Evolutionary conservation across 2,888 invertebrate species (phyloP), one percentile per base, ranked within the genome.

Genomic region (Teleogryllus oceanicus): DNA sequence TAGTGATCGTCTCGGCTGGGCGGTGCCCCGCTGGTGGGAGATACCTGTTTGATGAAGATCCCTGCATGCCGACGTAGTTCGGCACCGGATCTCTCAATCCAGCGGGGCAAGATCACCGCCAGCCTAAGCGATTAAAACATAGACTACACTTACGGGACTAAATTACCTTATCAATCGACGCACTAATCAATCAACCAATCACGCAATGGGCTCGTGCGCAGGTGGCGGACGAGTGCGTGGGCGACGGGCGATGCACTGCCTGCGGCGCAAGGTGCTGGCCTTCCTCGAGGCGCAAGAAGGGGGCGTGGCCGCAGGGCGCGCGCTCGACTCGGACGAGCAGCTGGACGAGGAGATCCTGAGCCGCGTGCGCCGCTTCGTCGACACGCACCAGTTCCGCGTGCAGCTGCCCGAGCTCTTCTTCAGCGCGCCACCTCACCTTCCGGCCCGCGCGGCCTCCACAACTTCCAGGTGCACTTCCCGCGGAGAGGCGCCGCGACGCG

Each of bases 301-400:
- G 8, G 86, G 84, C 1, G 85, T 79, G 18, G 86, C 75, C 37
- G 49, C 24, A 1, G 20, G 75, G 20, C n/a, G 78, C 12, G 24
- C 76, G 21, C 80, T 78, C 2, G 81, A 76, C 62, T 85, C 86
- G 0, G 85, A 86, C 0, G 84, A 85, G 76, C 85, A 86, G 85
- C 90, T 93, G 82, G 94, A 95, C 84, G 92, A 92, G 86, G 92
- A 93, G 81, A 92, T 95, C 84, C 91, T 92, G 83, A 92, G 93
- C 83, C 91, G 95, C 83, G 90, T 92, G 13, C 91, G 91, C 16
- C 91, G 92, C 85, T 91, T 94, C 84, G 85, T 95, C 82, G 91
- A 92, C 86, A 91, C 90, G n/a, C 92, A 94, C 86, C 93, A 94
- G 86, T 91, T 95, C 87, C 91, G 90, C 81, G 86, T 94, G 83